A percentile compares a stretch with the other conserved stretches of the same genome.
These are phyloP conservation scores for Coregonus suidteri DNA, from an alignment of 2,797 vertebrate species.

Conservation along the genomic window DNA sequence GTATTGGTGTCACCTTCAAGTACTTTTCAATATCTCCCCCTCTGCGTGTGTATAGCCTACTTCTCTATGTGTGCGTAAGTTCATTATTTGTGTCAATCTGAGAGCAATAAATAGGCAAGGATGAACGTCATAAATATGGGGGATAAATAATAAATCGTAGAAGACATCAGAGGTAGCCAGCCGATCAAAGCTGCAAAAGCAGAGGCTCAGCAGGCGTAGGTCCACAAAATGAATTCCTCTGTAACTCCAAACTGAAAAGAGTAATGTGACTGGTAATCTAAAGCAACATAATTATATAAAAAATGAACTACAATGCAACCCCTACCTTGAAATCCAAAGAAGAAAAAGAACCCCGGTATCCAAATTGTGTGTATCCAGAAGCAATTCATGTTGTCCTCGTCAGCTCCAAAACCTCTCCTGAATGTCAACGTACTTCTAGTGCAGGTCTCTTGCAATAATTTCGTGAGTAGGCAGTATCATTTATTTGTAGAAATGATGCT, in stretches of 20 bases:
- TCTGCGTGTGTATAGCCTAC: neutral
- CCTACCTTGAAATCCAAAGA: conserved; percentile 57
- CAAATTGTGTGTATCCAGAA: conserved; percentile 55
- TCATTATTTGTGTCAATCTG: neutral
- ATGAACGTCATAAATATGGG: neutral
- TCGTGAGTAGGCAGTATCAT: neutral
- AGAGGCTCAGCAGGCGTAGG: neutral
- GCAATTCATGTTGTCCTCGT: conserved; percentile 44
- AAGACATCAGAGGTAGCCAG: neutral
- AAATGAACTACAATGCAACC: neutral
- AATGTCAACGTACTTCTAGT: conserved; percentile 1
- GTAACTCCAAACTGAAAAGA: neutral
- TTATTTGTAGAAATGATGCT: conserved; percentile 7
- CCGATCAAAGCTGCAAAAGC: neutral
- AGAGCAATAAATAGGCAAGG: neutral
- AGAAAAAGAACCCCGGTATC: conserved; percentile 48
- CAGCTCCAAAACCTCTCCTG: conserved; percentile 23
- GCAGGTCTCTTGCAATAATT: conserved; percentile 3
- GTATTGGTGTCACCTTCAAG: neutral
- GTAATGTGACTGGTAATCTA: neutral
- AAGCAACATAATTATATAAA: neutral
- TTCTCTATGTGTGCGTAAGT: neutral
- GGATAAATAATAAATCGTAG: neutral
- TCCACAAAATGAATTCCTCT: neutral
- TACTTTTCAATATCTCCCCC: neutral